Evolutionary conservation across 1,140 invertebrate genomes (phyloP).

Genomic region (Halesus radiatus): DNA sequence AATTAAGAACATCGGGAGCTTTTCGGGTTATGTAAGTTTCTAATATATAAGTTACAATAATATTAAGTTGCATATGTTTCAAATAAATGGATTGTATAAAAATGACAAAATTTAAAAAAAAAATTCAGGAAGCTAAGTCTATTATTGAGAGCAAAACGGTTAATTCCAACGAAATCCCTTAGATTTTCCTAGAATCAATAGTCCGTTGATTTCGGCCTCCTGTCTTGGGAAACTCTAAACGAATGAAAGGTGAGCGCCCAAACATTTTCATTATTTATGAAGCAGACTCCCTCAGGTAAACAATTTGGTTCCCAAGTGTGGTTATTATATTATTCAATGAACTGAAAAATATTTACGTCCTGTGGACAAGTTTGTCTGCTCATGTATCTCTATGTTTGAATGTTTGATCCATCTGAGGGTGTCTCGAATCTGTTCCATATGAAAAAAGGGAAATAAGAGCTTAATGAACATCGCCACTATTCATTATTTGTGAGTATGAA

Average conservation of each 20-base stretch:
- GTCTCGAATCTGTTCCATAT: background rate
- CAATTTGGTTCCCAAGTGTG: conserved; percentile 10
- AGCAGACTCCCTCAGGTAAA: conserved; percentile 20
- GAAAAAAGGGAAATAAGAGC: background rate
- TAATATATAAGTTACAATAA: too few relatives aligned
- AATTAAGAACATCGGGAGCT: too few relatives aligned
- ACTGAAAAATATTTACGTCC: conserved; percentile 24
- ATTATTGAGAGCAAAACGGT: too few relatives aligned
- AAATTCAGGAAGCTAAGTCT: too few relatives aligned
- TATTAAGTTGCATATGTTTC: too few relatives aligned
- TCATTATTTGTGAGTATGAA: conserved; percentile 17
- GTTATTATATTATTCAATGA: conserved; percentile 29
- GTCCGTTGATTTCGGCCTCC: background rate
- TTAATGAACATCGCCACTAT: background rate
- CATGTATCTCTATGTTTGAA: too few relatives aligned
- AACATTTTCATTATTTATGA: conserved; percentile 29
- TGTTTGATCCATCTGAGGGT: too few relatives aligned
- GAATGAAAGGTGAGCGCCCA: conserved; percentile 7
- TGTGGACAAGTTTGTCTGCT: conserved; percentile 5
- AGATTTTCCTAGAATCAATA: too few relatives aligned
- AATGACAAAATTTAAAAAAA: too few relatives aligned
- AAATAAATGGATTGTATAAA: too few relatives aligned
- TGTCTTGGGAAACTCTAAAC: conserved; percentile 12
- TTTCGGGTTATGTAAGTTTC: too few relatives aligned
- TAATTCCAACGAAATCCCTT: too few relatives aligned